Evolutionary conservation across 2,113 vertebrate genomes (phyloP).

Genomic region (Elaphurus davidianus): DNA sequence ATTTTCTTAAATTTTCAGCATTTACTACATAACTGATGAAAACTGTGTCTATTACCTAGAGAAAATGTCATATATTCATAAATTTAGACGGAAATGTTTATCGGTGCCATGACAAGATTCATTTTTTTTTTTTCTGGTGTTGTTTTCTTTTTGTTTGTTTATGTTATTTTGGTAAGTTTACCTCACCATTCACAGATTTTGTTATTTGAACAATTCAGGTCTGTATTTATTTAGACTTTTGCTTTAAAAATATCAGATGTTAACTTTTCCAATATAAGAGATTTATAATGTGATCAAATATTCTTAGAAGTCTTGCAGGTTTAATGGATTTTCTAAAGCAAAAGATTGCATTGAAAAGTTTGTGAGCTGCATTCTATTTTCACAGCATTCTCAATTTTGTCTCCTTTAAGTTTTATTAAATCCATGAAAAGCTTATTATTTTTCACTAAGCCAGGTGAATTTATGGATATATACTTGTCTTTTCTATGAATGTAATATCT

Average conservation of each 20-base stretch:
- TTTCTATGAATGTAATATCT: conserved; percentile 46
- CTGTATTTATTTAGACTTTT: conserved; percentile 51
- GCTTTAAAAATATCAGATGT: conserved; percentile 33
- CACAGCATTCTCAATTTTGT: conserved; percentile 28
- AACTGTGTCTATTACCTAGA: background rate
- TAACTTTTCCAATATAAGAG: conserved; percentile 25
- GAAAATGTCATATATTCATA: conserved; percentile 24
- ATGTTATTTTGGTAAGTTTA: conserved; percentile 40
- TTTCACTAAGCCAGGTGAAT: conserved; percentile 36
- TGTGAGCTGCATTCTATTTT: conserved; percentile 37
- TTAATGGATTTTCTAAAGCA: conserved; percentile 41
- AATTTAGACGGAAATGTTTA: conserved; percentile 27
- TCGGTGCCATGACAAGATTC: background rate
- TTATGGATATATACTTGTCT: conserved; percentile 48
- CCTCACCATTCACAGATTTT: conserved; percentile 21
- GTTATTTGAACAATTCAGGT: conserved; percentile 22
- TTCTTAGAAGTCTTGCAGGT: conserved; percentile 24
- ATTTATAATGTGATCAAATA: background rate
- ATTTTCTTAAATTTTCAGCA: conserved; percentile 8
- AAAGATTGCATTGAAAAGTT: background rate
- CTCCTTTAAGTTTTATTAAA: conserved; percentile 48
- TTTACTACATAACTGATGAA: conserved; percentile 14
- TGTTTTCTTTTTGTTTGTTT: background rate
- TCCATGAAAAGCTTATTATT: background rate
- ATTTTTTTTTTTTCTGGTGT: conserved; percentile 21